phyloP scores from a whole-genome alignment of 2,113 vertebrate genomes.

The Sylvicapra grimmia region DNA sequence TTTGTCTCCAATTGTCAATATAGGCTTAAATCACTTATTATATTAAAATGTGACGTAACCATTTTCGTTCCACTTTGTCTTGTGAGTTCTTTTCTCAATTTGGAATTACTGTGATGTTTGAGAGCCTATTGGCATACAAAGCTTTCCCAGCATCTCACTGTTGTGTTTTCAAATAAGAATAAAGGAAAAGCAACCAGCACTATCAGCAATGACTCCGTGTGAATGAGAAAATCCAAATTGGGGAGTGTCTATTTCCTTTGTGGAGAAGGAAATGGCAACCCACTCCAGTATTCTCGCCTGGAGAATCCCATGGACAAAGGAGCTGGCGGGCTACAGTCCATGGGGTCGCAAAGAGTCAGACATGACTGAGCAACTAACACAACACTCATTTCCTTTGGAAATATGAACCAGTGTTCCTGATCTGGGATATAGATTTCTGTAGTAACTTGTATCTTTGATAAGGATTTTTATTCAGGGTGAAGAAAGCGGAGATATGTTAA shows the following conservation, averaged over 20 bases:
- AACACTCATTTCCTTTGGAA: conserved; percentile 59
- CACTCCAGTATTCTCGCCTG: too few species aligned
- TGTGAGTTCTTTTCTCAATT: not conserved
- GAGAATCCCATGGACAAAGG: too few species aligned
- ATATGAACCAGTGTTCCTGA: not conserved
- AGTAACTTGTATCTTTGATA: not conserved
- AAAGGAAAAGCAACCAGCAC: not conserved
- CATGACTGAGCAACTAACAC: too few species aligned
- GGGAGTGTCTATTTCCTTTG: conserved; percentile 46
- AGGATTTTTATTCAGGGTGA: not conserved
- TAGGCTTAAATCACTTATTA: not conserved
- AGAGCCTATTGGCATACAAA: not conserved
- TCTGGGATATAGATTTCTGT: not conserved
- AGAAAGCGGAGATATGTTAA: not conserved
- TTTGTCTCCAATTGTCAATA: not conserved
- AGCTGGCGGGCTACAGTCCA: too few species aligned
- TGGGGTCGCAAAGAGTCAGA: too few species aligned
- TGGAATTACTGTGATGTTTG: not conserved
- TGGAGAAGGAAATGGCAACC: too few species aligned
- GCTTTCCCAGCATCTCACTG: not conserved
- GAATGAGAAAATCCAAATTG: conserved; percentile 42
- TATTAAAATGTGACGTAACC: not conserved
- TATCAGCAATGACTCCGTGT: conserved; percentile 36
- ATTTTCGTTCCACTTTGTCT: not conserved
- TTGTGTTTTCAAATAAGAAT: not conserved